Evolutionary conservation across 2,888 invertebrate genomes (phyloP).

Genomic region (Deilephila porcellus): DNA sequence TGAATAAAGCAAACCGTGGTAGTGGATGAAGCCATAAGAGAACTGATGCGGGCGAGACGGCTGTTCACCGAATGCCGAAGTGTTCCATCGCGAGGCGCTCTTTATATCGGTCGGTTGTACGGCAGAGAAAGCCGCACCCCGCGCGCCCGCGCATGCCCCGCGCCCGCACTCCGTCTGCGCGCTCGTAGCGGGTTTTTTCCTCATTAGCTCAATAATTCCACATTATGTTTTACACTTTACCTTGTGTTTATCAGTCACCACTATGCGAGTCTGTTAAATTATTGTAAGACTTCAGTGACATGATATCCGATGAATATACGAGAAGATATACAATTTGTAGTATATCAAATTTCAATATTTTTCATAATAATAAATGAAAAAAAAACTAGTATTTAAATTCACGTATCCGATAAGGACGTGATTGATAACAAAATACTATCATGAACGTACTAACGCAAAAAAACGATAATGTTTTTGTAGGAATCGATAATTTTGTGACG

Average conservation of each 20-base stretch:
- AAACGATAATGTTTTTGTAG: not conserved
- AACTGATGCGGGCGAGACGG: constrained; percentile 80
- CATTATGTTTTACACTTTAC: constrained; percentile 69
- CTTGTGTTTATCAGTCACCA: constrained; percentile 76
- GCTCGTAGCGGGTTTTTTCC: constrained; percentile 81
- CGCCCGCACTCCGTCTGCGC: constrained; percentile 61
- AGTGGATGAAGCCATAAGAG: constrained; percentile 65
- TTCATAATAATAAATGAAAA: not conserved
- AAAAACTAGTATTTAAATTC: not conserved
- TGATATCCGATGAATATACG: not conserved
- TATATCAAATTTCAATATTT: not conserved
- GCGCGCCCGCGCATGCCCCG: constrained; percentile 67
- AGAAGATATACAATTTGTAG: not conserved
- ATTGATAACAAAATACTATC: constrained; percentile 7
- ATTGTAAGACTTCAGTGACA: constrained; percentile 12
- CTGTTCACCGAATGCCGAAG: constrained; percentile 84
- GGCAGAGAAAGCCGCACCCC: constrained; percentile 83
- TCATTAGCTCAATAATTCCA: constrained; percentile 80
- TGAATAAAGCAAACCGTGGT: constrained; percentile 62
- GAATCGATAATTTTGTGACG: not conserved
- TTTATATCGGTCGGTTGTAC: constrained; percentile 78
- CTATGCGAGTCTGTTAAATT: constrained; percentile 38
- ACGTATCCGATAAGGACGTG: constrained; percentile 9
- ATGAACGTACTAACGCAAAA: not conserved
- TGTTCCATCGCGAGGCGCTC: constrained; percentile 78